Evolutionary conservation across 2,113 vertebrate genomes (phyloP).

Genomic region (Cacatua alba): DNA sequence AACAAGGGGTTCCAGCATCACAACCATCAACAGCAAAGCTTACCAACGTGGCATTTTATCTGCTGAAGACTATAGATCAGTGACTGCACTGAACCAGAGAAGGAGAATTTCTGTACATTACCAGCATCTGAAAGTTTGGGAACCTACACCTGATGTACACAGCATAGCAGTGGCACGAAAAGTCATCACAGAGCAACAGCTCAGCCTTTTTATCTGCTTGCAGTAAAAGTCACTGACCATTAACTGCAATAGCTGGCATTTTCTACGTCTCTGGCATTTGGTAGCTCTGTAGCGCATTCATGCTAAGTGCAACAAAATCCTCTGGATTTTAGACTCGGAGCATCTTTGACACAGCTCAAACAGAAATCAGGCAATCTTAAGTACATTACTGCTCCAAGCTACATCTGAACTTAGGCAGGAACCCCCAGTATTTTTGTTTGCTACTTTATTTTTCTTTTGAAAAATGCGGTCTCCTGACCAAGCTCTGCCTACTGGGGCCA

Average conservation of each 20-base stretch:
- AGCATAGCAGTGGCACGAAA: background rate
- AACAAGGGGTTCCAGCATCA: background rate
- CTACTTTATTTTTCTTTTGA: background rate
- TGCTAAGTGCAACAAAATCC: background rate
- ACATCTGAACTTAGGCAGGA: background rate
- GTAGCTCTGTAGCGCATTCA: background rate
- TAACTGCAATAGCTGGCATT: conserved; percentile 1
- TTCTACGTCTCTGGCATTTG: background rate
- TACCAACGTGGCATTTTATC: background rate
- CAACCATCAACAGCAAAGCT: background rate
- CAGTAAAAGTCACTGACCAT: conserved; percentile 30
- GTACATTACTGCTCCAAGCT: background rate
- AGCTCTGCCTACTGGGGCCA: background rate
- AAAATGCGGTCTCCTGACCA: background rate
- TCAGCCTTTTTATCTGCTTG: background rate
- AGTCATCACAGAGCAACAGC: background rate
- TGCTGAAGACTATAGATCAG: background rate
- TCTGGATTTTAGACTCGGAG: background rate
- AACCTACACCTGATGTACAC: background rate
- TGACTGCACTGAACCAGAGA: background rate
- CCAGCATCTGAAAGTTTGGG: background rate
- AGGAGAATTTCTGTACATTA: background rate
- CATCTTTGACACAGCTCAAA: background rate
- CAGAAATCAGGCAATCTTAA: background rate
- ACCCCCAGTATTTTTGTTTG: background rate